These are phyloP conservation scores for Scaptomyza parva DNA, from an alignment of 2,888 invertebrate genomes.

Conservation along the genomic window DNA sequence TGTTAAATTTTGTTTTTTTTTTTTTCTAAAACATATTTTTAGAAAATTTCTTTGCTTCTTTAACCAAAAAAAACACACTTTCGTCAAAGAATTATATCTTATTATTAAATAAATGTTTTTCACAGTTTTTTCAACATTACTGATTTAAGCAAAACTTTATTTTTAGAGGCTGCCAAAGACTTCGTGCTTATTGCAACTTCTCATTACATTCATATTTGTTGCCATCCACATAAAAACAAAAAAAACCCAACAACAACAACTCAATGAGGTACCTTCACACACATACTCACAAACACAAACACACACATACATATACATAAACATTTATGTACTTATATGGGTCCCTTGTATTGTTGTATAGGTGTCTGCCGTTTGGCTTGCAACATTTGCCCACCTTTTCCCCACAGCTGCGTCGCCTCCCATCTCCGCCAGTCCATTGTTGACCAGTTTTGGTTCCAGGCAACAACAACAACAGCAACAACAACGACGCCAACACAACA, in stretches of 20 bases:
- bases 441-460: conserved; percentile 57
- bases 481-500: conserved; percentile 60
- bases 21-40: too few relatives aligned
- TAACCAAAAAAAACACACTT: too few relatives aligned
- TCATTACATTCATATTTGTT: conserved; percentile 44
- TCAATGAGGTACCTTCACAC: conserved; percentile 31
- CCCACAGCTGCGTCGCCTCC: conserved; percentile 16
- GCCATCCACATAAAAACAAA: conserved; percentile 25
- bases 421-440: conserved; percentile 34
- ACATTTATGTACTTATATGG: conserved; percentile 52
- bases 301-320: neutral
- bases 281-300: neutral
- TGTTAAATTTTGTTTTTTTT: neutral
- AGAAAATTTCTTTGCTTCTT: too few relatives aligned
- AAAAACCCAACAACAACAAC: conserved; percentile 25
- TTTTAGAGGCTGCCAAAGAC: neutral
- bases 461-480: conserved; percentile 57
- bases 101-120: too few relatives aligned
- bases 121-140: neutral
- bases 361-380: conserved; percentile 61
- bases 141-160: too few relatives aligned
- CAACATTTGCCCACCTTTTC: conserved; percentile 57
- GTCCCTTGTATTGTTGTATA: conserved; percentile 48
- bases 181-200: conserved; percentile 3
- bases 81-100: too few relatives aligned